Conservation (phyloP, 1,140 invertebrate genomes). For the Fopius arisanus region DNA sequence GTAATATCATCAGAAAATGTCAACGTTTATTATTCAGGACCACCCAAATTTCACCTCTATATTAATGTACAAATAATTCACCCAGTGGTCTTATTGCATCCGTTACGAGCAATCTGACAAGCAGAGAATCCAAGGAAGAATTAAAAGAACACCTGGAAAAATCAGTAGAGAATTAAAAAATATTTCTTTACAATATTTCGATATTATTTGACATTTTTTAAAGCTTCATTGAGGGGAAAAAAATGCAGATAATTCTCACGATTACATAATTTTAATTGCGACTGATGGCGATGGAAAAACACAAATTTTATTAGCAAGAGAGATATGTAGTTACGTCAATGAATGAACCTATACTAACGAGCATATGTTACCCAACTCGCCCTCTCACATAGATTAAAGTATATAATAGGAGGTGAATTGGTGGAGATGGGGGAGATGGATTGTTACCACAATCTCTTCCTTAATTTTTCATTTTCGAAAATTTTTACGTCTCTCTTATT, state of each 20-base stretch:
- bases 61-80: not conserved
- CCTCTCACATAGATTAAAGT: not conserved
- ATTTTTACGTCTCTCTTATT: not conserved
- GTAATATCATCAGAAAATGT: not conserved
- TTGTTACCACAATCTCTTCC: not conserved
- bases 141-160: too few relatives aligned
- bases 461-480: not conserved
- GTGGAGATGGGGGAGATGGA: slow-evolving; percentile 5
- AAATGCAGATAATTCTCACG: too few relatives aligned
- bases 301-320: too few relatives aligned
- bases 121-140: too few relatives aligned
- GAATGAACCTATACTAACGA: not conserved
- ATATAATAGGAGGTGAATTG: not conserved
- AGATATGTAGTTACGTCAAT: too few relatives aligned
- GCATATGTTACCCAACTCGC: not conserved
- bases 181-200: too few relatives aligned
- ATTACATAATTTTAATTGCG: too few relatives aligned
- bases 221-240: too few relatives aligned
- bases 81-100: not conserved
- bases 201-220: too few relatives aligned
- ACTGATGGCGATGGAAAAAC: too few relatives aligned
- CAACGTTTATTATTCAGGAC: not conserved
- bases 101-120: too few relatives aligned
- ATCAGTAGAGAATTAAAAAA: too few relatives aligned
- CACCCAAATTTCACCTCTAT: slow-evolving; percentile 6